phyloP scores from a whole-genome alignment of 2,888 invertebrate species.

The Megaustenia siamemsis region DNA sequence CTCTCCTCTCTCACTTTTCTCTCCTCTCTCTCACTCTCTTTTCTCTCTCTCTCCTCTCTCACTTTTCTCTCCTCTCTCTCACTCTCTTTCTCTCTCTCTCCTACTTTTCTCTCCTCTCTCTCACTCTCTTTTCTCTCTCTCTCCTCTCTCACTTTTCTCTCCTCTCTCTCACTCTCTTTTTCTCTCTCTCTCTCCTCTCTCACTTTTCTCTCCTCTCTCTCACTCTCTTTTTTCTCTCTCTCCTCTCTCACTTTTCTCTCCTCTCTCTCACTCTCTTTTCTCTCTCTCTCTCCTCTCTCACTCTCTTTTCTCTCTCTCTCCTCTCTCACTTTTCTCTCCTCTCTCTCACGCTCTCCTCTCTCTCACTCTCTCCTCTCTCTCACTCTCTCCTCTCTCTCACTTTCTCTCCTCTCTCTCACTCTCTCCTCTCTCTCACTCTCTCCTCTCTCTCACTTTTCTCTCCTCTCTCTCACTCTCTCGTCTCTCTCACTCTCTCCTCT shows the following conservation, averaged over 20 bases:
- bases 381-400: too few relatives aligned
- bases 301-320: neutral
- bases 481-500: too few relatives aligned
- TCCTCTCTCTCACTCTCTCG: too few relatives aligned
- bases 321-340: too few relatives aligned
- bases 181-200: neutral
- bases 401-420: too few relatives aligned
- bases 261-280: neutral
- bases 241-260: neutral
- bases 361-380: too few relatives aligned
- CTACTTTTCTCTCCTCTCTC: neutral
- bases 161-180: neutral
- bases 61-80: neutral
- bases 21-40: neutral
- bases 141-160: too few relatives aligned
- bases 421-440: neutral
- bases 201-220: neutral
- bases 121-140: neutral
- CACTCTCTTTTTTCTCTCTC: neutral
- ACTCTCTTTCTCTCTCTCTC: too few relatives aligned
- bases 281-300: neutral
- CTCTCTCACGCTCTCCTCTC: too few relatives aligned
- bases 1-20: too few relatives aligned
- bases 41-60: too few relatives aligned
- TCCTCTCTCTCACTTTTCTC: too few relatives aligned